These are phyloP conservation scores for Alviniconcha strummeri DNA, from an alignment of 2,888 invertebrate species.

Conservation along the genomic window DNA sequence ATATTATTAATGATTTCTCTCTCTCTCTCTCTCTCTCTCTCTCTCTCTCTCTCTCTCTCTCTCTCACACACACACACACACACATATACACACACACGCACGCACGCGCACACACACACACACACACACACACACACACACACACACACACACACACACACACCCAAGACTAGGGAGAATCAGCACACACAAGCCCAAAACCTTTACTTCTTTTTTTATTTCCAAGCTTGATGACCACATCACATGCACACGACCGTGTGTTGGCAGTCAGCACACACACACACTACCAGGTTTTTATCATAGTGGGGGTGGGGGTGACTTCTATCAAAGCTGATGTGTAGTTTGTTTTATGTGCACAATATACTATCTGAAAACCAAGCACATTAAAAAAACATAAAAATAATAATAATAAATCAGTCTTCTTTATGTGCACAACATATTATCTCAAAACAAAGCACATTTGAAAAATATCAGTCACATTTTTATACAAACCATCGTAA, in stretches of 20 bases:
- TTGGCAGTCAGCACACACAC: neutral
- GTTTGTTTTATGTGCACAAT: neutral
- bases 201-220: neutral
- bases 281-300: neutral
- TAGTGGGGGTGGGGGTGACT: neutral
- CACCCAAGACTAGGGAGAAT: too few relatives aligned
- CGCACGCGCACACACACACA: neutral
- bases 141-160: neutral
- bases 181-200: too few relatives aligned
- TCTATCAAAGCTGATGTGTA: slow-evolving; percentile 2
- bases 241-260: slow-evolving; percentile 21
- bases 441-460: too few relatives aligned
- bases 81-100: neutral
- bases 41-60: neutral
- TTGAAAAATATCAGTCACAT: too few relatives aligned
- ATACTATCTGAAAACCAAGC: neutral
- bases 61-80: neutral
- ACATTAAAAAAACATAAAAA: too few relatives aligned
- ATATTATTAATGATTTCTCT: too few relatives aligned
- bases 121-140: neutral
- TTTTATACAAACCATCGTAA: too few relatives aligned
- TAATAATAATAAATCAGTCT: too few relatives aligned
- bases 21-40: neutral
- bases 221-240: slow-evolving; percentile 8
- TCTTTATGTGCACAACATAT: too few relatives aligned